phyloP scores from a whole-genome alignment of 2,113 vertebrate genomes.

The Podiceps cristatus region DNA sequence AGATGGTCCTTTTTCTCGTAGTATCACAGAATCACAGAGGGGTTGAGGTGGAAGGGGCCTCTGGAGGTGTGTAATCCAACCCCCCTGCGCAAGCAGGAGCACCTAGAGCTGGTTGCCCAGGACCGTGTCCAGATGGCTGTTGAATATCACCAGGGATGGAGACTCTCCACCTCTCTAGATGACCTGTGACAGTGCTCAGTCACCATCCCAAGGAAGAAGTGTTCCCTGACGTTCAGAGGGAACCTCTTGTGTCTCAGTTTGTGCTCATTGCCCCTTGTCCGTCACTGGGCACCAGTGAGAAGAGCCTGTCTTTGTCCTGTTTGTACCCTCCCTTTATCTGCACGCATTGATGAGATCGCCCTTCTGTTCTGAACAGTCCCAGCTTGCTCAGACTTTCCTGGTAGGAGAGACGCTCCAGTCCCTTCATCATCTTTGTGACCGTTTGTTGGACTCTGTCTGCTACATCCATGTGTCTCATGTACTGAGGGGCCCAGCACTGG shows the following conservation, averaged over 20 bases:
- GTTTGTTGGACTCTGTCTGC: no score
- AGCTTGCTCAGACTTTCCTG: neutral
- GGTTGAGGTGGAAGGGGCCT: neutral
- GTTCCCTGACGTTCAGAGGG: neutral
- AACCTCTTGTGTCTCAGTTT: neutral
- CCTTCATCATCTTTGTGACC: no score
- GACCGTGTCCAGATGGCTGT: neutral
- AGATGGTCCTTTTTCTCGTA: neutral
- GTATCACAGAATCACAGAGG: neutral
- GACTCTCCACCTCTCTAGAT: no score
- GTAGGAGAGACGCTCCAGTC: neutral
- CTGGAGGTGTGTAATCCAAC: neutral
- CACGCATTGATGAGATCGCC: no score
- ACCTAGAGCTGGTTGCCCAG: neutral
- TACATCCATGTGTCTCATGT: no score
- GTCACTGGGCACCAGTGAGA: no score
- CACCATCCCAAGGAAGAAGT: neutral
- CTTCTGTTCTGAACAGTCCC: neutral
- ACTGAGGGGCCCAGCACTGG: no score
- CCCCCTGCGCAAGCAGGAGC: neutral
- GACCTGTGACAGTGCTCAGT: accelerated
- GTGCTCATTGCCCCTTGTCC: neutral
- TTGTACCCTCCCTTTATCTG: neutral
- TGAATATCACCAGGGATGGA: neutral
- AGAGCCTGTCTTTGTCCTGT: neutral